A percentile compares a stretch with the other conserved stretches of the same genome.
Conservation (phyloP, 2,888 invertebrate genomes). For the Melanotus villosus region DNA sequence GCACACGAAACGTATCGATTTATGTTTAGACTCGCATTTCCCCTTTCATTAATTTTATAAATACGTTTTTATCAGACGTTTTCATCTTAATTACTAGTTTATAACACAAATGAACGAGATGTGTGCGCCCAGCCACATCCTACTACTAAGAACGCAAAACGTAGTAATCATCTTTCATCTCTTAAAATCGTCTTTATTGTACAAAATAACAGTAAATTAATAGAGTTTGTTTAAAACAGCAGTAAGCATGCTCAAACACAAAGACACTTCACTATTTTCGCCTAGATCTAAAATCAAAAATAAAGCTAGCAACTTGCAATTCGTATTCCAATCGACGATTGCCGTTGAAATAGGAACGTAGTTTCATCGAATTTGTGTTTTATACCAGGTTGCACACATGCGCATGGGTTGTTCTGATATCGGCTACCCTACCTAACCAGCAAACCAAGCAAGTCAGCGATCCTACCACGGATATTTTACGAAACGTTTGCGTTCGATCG, state of each 20-base stretch:
- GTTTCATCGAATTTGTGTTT: conserved; percentile 34
- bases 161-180: conserved; percentile 3
- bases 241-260: conserved; percentile 41
- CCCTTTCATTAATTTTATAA: conserved; percentile 40
- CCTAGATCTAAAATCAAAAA: conserved; percentile 4
- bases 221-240: conserved; percentile 17
- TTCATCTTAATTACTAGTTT: conserved; percentile 43
- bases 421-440: conserved; percentile 34
- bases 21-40: conserved; percentile 27
- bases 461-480: conserved; percentile 28
- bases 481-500: too few relatives aligned
- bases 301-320: conserved; percentile 7
- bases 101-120: conserved; percentile 31
- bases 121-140: conserved; percentile 46
- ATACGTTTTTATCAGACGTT: conserved; percentile 31
- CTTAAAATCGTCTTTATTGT: conserved; percentile 35
- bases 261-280: conserved; percentile 44
- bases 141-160: conserved; percentile 36
- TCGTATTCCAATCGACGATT: conserved; percentile 40
- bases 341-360: conserved; percentile 41
- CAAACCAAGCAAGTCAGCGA: conserved; percentile 24
- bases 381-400: conserved; percentile 34
- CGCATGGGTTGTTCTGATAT: conserved; percentile 27
- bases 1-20: conserved; percentile 39
- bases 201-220: conserved; percentile 25